Base-by-base conservation (phyloP, 2,797 vertebrate genomes). In the Halcyon badia region DNA sequence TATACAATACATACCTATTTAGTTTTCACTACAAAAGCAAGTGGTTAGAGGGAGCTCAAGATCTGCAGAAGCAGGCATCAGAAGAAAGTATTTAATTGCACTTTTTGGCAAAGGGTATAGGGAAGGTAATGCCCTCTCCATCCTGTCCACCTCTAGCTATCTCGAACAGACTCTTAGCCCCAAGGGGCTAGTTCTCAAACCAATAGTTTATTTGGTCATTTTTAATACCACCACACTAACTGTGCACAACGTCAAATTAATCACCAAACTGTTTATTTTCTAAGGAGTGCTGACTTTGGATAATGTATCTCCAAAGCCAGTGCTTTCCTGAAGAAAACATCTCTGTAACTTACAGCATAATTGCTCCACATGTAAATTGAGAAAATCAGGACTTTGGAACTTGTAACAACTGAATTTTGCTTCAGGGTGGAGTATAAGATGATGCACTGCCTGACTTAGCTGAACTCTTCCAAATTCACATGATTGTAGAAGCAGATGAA, bases 1-100 rank as follows among this genome's bases (percentile, higher is more conserved):
- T 33, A 30, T 13, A 52, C 56, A 93, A 75, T 41, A 51, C 16
- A 56, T 22, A 5, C 7, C 49, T 14, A 7, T n/a, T 88, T 73
- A 57, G 30, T 30, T 61, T 78, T 61, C 37, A 33, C 71, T 81
- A 71, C 28, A 54, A 78, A 86, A 86, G 16, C 72, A 86, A 75
- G 57, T 7, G 31, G 79, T 91, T 83, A 85, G 69, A 91, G 76
- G 79, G 56, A 88, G 79, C 61, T 80, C 60, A 78, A 86, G 72
- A 78, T 37, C 72, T 78, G 44, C 56, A 82, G 24, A 30, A 84
- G 46, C 14, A 88, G 52, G 60, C 58, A 77, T 16, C 11, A 64
- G 14, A 76, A 19, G 26, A 82, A 73, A 46, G 4, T 49, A 84
- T 87, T 62, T n/a, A 83, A 60, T 25, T 25, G 41, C 41, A 61